Base-by-base conservation (phyloP, 2,797 vertebrate species). In the Kryptopterus vitreolus region DNA sequence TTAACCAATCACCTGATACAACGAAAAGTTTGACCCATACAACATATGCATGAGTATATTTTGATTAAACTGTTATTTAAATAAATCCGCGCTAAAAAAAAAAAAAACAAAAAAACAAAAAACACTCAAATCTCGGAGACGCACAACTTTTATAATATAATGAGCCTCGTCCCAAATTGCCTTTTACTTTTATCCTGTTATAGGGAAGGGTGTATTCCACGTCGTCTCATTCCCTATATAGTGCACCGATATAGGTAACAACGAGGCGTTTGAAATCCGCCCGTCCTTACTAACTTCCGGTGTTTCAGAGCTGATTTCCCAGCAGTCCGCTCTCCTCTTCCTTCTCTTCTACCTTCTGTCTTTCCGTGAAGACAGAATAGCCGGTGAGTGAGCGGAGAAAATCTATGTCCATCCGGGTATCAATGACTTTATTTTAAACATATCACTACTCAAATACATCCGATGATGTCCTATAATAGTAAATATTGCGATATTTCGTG, bases 331-430 rank as follows among this genome's bases (percentile, higher is more conserved):
- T 61, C 83, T 20, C 33, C 16, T 57, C 22, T 69, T 86, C 87
- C 73, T 77, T 3, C 88, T 89, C 83, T 89, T 87, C 73, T 77
- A 48, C 72, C 78, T 85, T 86, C 86, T 87, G 86, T 88, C 77
- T 87, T 33, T 84, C n/a, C 33, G 78, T 12, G 70, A 58, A 81
- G 80, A 35, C 87, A 87, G 85, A 68, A 52, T 22, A 6, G 83
- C 38, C 70, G 82, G 85, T 85, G 78, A 87, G 88, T 83, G 62
- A 24, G 16, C 0, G 1, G 74, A 22, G 12, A 3, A 78, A 82
- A 88, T 89, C 87, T 74, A 0, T 31, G 24, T 62, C 53, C 86
- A 89, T 89, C 88, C n/a, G 20, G 62, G 52, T 43, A 1, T 2
- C 13, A 1, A 22, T 12, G 26, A 35, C n/a, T 0, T 0, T 33